phyloP scores from a whole-genome alignment of 2,113 vertebrate genomes.

The Tyto alba region DNA sequence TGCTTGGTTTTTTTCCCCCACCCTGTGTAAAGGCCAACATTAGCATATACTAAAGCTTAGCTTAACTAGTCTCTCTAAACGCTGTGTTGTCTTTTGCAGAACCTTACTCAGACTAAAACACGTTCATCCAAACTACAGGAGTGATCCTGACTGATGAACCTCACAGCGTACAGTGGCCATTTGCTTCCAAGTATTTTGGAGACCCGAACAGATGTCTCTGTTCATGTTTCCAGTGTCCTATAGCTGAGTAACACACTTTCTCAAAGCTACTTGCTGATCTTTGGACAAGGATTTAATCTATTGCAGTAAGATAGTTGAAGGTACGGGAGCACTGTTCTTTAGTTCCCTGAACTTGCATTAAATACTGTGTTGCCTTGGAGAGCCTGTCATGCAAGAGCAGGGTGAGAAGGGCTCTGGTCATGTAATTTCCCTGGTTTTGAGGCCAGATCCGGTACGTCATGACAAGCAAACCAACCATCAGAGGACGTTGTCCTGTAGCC shows the following conservation, averaged over 20 bases:
- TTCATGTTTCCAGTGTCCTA: not conserved
- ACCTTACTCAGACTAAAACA: not conserved
- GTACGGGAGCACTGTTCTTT: not conserved
- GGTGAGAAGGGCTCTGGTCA: not conserved
- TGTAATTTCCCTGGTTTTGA: not conserved
- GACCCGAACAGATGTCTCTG: fast-evolving
- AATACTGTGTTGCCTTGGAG: not conserved
- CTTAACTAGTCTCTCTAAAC: not conserved
- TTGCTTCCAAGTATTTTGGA: not conserved
- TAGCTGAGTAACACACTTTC: not conserved
- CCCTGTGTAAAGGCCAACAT: not conserved
- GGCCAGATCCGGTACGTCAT: not conserved
- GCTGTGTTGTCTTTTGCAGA: not conserved
- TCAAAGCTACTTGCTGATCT: not conserved
- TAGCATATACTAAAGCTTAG: not conserved
- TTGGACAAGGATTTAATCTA: not conserved
- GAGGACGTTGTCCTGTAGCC: not conserved
- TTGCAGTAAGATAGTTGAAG: not conserved
- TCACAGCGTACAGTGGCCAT: fast-evolving
- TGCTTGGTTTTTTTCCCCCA: fast-evolving
- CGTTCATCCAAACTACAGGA: too few relatives aligned
- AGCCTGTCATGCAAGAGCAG: fast-evolving
- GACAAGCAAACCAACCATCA: not conserved
- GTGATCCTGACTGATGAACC: fast-evolving
- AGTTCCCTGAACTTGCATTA: not conserved